Percentiles rank a stretch among this genome's conserved stretches.
phyloP scores from a whole-genome alignment of 2,113 vertebrate species.

The Ursus arctos region DNA sequence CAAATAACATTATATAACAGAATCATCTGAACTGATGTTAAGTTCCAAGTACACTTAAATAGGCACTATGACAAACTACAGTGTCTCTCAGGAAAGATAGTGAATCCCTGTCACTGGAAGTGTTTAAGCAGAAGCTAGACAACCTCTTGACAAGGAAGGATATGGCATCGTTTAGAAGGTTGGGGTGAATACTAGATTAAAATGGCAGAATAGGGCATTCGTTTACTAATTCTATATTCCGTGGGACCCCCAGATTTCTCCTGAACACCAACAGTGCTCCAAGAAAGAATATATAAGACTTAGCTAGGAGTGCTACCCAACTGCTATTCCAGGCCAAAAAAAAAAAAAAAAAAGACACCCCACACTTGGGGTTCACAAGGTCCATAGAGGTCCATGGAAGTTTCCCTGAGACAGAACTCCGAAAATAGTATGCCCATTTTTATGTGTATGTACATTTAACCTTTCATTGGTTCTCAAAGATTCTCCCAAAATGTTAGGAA shows the following conservation, averaged over 20 bases:
- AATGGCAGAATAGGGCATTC: background rate
- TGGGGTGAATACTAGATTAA: conserved; percentile 9
- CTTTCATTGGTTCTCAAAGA: conserved; percentile 2
- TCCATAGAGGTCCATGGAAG: conserved; percentile 26
- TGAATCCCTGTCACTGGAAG: background rate
- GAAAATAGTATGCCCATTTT: conserved; percentile 13
- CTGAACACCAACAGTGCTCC: conserved; percentile 4
- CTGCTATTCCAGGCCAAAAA: background rate
- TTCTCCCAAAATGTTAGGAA: conserved; percentile 35
- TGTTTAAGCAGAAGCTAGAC: conserved; percentile 40
- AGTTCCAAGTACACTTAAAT: background rate
- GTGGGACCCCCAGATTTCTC: background rate
- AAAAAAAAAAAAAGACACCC: background rate
- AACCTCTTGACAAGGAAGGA: conserved; percentile 33
- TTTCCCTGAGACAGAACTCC: background rate
- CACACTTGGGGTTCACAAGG: background rate
- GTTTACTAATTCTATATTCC: conserved; percentile 41
- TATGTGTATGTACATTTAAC: background rate
- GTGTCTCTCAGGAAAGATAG: background rate
- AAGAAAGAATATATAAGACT: conserved; percentile 49
- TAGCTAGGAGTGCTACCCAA: background rate
- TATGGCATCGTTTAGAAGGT: conserved; percentile 23
- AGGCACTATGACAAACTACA: conserved; percentile 19
- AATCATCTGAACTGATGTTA: conserved; percentile 42
- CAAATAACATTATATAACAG: conserved; percentile 4